These are phyloP conservation scores for Masticophis lateralis DNA, from an alignment of 2,797 vertebrate genomes.

Conservation along the genomic window DNA sequence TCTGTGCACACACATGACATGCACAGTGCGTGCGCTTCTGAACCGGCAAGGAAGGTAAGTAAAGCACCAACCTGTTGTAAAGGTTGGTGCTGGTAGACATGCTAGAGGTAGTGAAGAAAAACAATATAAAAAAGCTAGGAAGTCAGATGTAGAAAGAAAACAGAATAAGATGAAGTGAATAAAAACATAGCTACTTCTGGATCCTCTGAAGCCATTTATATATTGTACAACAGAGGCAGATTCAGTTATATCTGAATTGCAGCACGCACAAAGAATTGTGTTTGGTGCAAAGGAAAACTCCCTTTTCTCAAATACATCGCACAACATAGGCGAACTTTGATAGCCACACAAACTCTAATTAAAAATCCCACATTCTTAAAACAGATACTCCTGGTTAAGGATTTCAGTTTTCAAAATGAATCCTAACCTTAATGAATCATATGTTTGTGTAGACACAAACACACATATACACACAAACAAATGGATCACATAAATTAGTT, in stretches of 20 bases:
- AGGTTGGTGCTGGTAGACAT: background rate
- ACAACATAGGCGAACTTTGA: slow-evolving; percentile 50
- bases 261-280: background rate
- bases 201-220: background rate
- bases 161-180: background rate
- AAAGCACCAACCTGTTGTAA: background rate
- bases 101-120: background rate
- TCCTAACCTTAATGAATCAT: slow-evolving; percentile 61
- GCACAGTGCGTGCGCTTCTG: too few species aligned
- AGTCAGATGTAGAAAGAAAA: background rate
- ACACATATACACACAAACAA: background rate
- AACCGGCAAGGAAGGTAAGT: too few species aligned
- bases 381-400: slow-evolving; percentile 63
- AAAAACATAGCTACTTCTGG: background rate
- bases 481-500: slow-evolving; percentile 22
- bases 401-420: slow-evolving; percentile 71
- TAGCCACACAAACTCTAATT: background rate
- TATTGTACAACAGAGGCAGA: too few species aligned
- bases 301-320: slow-evolving; percentile 21
- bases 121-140: background rate
- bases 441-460: background rate
- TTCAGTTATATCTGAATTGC: background rate
- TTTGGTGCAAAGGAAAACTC: background rate
- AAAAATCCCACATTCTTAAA: slow-evolving; percentile 54
- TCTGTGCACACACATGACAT: too few species aligned